These are phyloP conservation scores for Chlorops oryzae DNA, from an alignment of 1,140 invertebrate species.

Conservation along the genomic window DNA sequence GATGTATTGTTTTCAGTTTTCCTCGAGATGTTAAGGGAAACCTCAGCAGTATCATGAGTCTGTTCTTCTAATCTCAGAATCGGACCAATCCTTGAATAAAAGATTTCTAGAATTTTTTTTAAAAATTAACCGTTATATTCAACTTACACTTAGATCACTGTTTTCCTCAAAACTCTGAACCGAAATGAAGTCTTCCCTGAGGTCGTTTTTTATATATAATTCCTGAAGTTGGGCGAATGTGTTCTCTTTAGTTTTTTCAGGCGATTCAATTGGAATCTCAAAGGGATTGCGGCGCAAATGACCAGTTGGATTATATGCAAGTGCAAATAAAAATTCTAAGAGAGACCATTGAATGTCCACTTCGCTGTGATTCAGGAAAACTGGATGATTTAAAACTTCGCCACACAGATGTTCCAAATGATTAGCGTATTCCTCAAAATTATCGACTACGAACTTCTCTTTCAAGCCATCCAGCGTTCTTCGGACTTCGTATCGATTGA, in stretches of 20 bases:
- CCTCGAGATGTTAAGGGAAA: too few relatives aligned
- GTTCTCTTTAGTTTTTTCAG: background rate
- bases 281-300: constrained; percentile 21
- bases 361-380: constrained; percentile 19
- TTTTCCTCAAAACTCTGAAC: constrained; percentile 21
- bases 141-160: background rate
- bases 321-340: constrained; percentile 31
- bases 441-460: constrained; percentile 31
- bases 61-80: background rate
- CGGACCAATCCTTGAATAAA: constrained; percentile 23
- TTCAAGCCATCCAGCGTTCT: constrained; percentile 26
- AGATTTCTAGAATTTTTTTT: background rate
- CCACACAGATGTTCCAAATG: constrained; percentile 20
- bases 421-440: constrained; percentile 21
- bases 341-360: constrained; percentile 31
- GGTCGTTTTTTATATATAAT: background rate
- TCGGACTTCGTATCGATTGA: constrained; percentile 25
- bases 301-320: constrained; percentile 30
- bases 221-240: background rate
- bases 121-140: too few relatives aligned
- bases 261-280: constrained; percentile 12
- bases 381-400: constrained; percentile 20
- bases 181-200: constrained; percentile 18
- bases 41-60: too few relatives aligned
- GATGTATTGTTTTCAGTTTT: too few relatives aligned